These are phyloP conservation scores for Zaprionus bogoriensis DNA, from an alignment of 2,888 invertebrate genomes.

Conservation along the genomic window DNA sequence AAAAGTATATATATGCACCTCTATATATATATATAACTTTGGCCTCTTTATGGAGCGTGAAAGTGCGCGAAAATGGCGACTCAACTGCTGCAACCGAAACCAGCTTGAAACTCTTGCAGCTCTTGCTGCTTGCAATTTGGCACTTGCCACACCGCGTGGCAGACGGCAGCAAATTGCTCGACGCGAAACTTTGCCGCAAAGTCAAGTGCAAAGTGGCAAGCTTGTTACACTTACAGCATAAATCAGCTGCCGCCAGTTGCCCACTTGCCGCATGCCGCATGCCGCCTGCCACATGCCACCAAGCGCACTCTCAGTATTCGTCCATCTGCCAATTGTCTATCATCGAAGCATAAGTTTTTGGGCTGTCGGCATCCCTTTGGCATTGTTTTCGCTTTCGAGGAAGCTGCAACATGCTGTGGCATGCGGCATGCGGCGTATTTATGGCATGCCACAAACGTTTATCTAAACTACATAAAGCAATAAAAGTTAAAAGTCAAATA, in stretches of 20 bases:
- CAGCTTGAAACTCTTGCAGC: no score
- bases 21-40: conserved; percentile 24
- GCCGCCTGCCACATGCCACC: no score
- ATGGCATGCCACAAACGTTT: conserved; percentile 78
- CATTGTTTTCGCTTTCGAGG: conserved; percentile 36
- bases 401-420: conserved; percentile 7
- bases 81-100: not conserved
- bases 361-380: conserved; percentile 42
- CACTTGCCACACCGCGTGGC: conserved; percentile 11
- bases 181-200: conserved; percentile 46
- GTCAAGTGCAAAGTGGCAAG: conserved; percentile 63
- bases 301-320: no score
- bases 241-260: conserved; percentile 39
- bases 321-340: conserved; percentile 67
- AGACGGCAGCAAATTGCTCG: conserved; percentile 21
- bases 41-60: conserved; percentile 44
- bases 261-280: not conserved
- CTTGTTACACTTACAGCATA: conserved; percentile 70
- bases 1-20: conserved; percentile 3
- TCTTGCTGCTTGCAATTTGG: no score
- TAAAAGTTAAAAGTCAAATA: conserved; percentile 77
- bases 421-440: conserved; percentile 59
- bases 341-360: conserved; percentile 61
- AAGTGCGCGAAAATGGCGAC: conserved; percentile 25
- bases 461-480: conserved; percentile 78